Percentiles rank a stretch among this genome's conserved stretches.
Conservation (phyloP, 1,140 invertebrate species). For the Diorhabda carinulata region DNA sequence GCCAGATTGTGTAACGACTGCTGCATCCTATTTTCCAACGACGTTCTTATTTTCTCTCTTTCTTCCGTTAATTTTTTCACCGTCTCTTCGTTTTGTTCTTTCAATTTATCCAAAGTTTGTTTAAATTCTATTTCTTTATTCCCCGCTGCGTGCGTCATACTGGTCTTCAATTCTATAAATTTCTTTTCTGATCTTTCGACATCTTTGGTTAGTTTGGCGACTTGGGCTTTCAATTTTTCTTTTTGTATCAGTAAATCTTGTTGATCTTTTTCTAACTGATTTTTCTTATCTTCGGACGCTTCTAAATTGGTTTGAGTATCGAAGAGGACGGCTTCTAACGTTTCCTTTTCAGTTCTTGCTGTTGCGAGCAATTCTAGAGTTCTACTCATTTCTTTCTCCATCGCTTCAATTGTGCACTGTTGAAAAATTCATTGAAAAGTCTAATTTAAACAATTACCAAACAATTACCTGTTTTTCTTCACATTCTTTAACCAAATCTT, state of each 20-base stretch:
- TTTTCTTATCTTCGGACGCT: constrained; percentile 63
- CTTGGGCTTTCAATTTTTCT: constrained; percentile 68
- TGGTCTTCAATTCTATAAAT: constrained; percentile 67
- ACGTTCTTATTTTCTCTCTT: constrained; percentile 66
- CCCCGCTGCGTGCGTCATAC: constrained; percentile 64
- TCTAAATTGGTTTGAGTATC: constrained; percentile 76
- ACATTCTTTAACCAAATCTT: constrained; percentile 76
- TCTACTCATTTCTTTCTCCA: constrained; percentile 76
- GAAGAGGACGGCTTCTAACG: constrained; percentile 74
- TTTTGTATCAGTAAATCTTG: constrained; percentile 72
- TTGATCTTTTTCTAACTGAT: constrained; percentile 69
- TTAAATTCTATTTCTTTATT: constrained; percentile 75
- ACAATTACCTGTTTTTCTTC: constrained; percentile 70
- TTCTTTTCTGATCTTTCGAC: constrained; percentile 71
- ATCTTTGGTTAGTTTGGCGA: constrained; percentile 67
- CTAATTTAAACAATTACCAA: constrained; percentile 6
- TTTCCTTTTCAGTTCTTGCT: constrained; percentile 73
- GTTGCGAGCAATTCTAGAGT: constrained; percentile 70
- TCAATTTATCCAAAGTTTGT: constrained; percentile 66
- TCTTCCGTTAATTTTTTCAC: constrained; percentile 74
- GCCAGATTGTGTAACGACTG: constrained; percentile 66
- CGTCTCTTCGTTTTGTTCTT: constrained; percentile 68
- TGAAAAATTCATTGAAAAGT: not conserved
- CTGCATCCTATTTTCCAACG: constrained; percentile 70
- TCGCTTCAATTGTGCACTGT: constrained; percentile 67